Conservation (phyloP, 2,888 invertebrate species). For the Lithosia quadra region DNA sequence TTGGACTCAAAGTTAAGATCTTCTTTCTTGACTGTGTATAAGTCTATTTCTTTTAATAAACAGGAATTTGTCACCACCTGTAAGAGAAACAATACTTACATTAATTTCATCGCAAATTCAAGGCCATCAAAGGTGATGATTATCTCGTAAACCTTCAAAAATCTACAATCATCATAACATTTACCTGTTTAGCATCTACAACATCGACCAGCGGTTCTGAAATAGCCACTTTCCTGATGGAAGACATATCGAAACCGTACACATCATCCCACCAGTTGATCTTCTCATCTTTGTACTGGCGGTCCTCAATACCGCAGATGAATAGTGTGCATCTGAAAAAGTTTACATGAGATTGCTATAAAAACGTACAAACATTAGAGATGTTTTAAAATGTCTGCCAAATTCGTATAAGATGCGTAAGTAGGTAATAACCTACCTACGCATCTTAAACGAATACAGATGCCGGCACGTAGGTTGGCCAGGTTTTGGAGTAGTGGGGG, state of each 20-base stretch:
- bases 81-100: conserved; percentile 31
- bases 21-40: conserved; percentile 98
- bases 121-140: too few relatives aligned
- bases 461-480: too few relatives aligned
- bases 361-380: neutral
- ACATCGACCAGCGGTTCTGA: conserved; percentile 99
- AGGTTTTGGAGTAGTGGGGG: too few relatives aligned
- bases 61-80: conserved; percentile 97
- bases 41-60: conserved; percentile 98
- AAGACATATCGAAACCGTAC: conserved; percentile 99
- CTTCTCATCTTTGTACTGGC: conserved; percentile 99
- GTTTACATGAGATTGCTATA: neutral
- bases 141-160: too few relatives aligned
- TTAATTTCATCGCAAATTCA: neutral
- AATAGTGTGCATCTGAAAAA: conserved; percentile 93
- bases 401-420: too few relatives aligned
- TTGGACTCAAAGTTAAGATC: conserved; percentile 97
- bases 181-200: conserved; percentile 97
- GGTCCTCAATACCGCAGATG: conserved; percentile 97
- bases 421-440: too few relatives aligned
- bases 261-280: conserved; percentile 99
- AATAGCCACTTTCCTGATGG: conserved; percentile 98
- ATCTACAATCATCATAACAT: neutral
- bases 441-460: too few relatives aligned
- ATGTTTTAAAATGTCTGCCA: neutral